Percentiles rank a stretch among this genome's conserved stretches.
Conservation (phyloP, 2,888 invertebrate species). For the Folsomia candida region DNA sequence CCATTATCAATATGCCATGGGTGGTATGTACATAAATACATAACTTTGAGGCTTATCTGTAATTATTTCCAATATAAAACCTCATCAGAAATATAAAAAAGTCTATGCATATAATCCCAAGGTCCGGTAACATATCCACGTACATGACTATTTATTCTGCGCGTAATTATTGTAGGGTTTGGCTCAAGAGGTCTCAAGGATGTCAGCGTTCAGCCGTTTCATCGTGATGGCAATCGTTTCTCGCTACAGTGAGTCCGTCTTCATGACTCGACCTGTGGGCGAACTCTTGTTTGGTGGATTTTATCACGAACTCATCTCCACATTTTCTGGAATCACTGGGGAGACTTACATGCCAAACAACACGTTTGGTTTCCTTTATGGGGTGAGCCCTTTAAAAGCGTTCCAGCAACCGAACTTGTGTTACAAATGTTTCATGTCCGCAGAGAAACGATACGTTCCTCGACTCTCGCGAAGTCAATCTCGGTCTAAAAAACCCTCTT, state of each 20-base stretch:
- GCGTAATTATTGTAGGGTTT: no score
- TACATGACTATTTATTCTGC: no score
- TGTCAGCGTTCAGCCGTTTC: slow-evolving; percentile 4
- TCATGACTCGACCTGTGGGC: slow-evolving; percentile 9
- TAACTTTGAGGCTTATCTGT: no score
- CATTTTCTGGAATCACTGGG: slow-evolving; percentile 12
- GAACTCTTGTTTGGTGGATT: slow-evolving; percentile 19
- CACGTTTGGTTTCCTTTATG: slow-evolving; percentile 19
- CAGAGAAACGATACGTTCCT: slow-evolving; percentile 16
- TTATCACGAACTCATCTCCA: slow-evolving; percentile 12
- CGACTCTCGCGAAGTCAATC: background rate
- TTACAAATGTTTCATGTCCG: background rate
- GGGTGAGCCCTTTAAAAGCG: slow-evolving; percentile 4
- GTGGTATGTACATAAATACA: slow-evolving; percentile 25
- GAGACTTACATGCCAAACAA: slow-evolving; percentile 20
- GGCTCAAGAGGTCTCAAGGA: slow-evolving; percentile 8
- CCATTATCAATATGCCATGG: slow-evolving; percentile 39
- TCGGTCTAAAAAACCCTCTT: background rate
- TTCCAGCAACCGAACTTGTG: background rate
- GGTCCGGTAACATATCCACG: background rate
- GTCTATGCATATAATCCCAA: no score
- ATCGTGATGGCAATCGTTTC: slow-evolving; percentile 12
- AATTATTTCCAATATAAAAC: no score
- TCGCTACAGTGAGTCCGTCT: slow-evolving; percentile 9
- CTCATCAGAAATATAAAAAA: no score